phyloP scores from a whole-genome alignment of 2,113 vertebrate species.

The human region GRCh38 chr7:50601501-50602000 shows the following conservation, averaged over 20 bases:
- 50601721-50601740: not conserved
- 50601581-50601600: not conserved
- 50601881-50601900: too few relatives aligned
- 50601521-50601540: not conserved
- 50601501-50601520: too few relatives aligned
- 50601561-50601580: not conserved
- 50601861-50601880: not conserved
- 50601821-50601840: too few relatives aligned
- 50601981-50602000: not conserved
- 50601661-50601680: not conserved
- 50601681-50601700: not conserved
- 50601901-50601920: not conserved
- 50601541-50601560: not conserved
- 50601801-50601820: not conserved
- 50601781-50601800: not conserved
- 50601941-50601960: not conserved
- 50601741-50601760: not conserved
- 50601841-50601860: not conserved
- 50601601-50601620: not conserved
- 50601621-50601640: not conserved
- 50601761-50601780: not conserved
- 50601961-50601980: fast-evolving
- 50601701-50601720: not conserved
- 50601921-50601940: not conserved
- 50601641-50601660: not conserved